phyloP scores from a whole-genome alignment of 2,113 vertebrate genomes.

The Ameiurus melas region DNA sequence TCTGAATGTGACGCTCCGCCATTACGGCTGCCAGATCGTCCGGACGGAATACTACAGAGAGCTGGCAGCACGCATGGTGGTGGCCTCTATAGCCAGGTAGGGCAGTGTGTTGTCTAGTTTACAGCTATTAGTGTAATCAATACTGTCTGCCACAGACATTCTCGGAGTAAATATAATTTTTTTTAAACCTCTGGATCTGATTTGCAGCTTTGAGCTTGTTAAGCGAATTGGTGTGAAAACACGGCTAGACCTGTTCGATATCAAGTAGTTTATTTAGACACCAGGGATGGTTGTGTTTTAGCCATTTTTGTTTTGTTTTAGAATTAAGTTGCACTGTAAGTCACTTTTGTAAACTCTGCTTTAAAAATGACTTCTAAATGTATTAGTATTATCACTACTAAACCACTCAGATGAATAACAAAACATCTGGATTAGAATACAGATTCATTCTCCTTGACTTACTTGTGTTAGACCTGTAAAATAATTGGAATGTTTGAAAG shows the following conservation, averaged over 20 bases:
- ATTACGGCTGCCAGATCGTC: slow-evolving; percentile 89
- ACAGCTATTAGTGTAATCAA: background rate
- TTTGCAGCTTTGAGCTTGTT: background rate
- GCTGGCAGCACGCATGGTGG: slow-evolving; percentile 85
- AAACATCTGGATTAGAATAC: background rate
- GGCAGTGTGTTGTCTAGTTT: background rate
- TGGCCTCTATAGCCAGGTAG: slow-evolving; percentile 88
- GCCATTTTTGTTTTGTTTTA: background rate
- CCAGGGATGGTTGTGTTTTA: background rate
- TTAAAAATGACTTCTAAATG: no score
- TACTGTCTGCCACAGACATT: background rate
- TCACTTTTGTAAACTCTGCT: no score
- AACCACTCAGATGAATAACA: no score
- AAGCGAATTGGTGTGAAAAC: background rate
- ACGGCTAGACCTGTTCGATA: background rate
- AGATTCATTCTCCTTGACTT: background rate
- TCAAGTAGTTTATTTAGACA: background rate
- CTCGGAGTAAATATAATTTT: no score
- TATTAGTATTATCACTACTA: background rate
- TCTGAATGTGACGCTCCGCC: slow-evolving; percentile 87
- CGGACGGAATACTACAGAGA: slow-evolving; percentile 96
- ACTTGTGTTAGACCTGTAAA: background rate
- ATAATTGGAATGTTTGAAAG: background rate
- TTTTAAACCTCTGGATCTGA: background rate
- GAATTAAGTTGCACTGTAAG: no score